These are phyloP conservation scores for Ennomos fuscantarius DNA, from an alignment of 2,888 invertebrate species.

Conservation along the genomic window DNA sequence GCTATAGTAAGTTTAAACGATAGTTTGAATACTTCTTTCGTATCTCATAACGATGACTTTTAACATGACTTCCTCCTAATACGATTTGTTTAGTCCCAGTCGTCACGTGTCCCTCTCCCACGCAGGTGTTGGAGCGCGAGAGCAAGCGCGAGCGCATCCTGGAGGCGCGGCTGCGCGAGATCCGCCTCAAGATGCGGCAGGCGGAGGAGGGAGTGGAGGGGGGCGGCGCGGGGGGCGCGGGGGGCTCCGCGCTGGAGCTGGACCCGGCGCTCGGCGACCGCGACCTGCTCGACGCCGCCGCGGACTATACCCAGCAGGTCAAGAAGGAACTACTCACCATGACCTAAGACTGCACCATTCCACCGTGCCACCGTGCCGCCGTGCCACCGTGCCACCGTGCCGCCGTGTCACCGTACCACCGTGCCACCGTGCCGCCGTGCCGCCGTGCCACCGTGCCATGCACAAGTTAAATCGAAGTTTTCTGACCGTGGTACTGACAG, in stretches of 20 bases:
- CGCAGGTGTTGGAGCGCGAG: slow-evolving; percentile 94
- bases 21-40: too few species aligned
- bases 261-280: slow-evolving; percentile 48
- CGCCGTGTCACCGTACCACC: not conserved
- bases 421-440: too few species aligned
- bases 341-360: slow-evolving; percentile 5
- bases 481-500: too few species aligned
- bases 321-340: slow-evolving; percentile 49
- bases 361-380: too few species aligned
- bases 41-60: too few species aligned
- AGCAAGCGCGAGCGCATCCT: slow-evolving; percentile 94
- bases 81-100: too few species aligned
- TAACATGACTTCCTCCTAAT: too few species aligned
- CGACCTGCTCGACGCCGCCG: slow-evolving; percentile 62
- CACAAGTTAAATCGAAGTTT: too few species aligned
- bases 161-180: slow-evolving; percentile 94
- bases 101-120: not conserved
- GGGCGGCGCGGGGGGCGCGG: slow-evolving; percentile 42
- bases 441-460: too few species aligned
- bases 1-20: too few species aligned
- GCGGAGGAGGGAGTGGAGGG: slow-evolving; percentile 60
- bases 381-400: too few species aligned
- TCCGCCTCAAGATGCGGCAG: slow-evolving; percentile 84
- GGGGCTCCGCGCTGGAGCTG: too few species aligned
- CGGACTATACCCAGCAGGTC: slow-evolving; percentile 53